Percentiles rank a stretch among this genome's conserved stretches.
Evolutionary conservation across 2,113 vertebrate species (phyloP).

Genomic region (Protobothrops flavoviridis): DNA sequence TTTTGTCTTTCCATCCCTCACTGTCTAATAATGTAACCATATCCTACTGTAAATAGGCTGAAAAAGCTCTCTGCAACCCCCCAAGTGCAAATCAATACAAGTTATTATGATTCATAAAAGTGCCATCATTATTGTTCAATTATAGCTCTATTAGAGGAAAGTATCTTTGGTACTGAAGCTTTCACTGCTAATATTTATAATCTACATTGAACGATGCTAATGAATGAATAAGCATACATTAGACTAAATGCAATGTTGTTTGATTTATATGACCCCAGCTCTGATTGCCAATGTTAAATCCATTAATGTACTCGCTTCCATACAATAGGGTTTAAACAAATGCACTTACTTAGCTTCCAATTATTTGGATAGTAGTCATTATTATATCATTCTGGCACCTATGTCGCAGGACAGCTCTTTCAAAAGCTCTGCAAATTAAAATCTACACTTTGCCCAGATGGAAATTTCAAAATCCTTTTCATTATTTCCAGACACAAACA

Average conservation of each 20-base stretch:
- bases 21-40: constrained; percentile 64
- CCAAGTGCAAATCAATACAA: constrained; percentile 74
- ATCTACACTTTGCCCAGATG: constrained; percentile 47
- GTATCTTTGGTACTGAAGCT: constrained; percentile 68
- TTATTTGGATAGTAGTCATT: constrained; percentile 70
- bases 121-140: constrained; percentile 77
- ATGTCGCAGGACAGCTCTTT: constrained; percentile 57
- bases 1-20: constrained; percentile 51
- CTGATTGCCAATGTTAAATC: constrained; percentile 80
- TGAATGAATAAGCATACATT: constrained; percentile 74
- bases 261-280: constrained; percentile 76
- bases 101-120: constrained; percentile 75
- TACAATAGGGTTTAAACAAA: constrained; percentile 74
- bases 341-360: constrained; percentile 67
- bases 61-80: constrained; percentile 66
- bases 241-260: constrained; percentile 66
- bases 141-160: constrained; percentile 73
- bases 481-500: constrained; percentile 40
- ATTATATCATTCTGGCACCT: constrained; percentile 67
- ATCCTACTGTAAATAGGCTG: constrained; percentile 63
- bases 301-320: constrained; percentile 77
- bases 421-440: constrained; percentile 58
- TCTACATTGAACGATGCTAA: constrained; percentile 70
- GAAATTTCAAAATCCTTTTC: constrained; percentile 27
- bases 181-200: constrained; percentile 78